Evolutionary conservation across 2,888 invertebrate genomes (phyloP).

Genomic region (Drosophila dives): DNA sequence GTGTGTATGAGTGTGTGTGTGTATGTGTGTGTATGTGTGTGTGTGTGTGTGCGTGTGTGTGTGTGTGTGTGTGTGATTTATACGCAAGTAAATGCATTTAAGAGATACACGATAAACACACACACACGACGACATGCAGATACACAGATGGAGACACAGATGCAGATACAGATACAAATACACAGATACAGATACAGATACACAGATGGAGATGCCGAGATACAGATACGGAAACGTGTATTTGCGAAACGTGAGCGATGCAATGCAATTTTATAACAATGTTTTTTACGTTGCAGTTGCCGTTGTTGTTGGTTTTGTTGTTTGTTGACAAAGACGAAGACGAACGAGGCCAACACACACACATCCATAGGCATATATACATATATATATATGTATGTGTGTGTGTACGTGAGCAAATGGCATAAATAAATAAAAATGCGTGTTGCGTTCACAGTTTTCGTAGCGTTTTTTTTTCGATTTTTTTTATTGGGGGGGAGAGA

Average conservation of each 20-base stretch:
- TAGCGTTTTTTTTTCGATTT: slow-evolving; percentile 25
- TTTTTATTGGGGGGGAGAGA: slow-evolving; percentile 26
- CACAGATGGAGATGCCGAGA: slow-evolving; percentile 25
- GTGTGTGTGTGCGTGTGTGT: slow-evolving; percentile 36
- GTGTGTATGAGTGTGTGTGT: slow-evolving; percentile 31
- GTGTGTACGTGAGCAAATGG: slow-evolving; percentile 56
- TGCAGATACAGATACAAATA: slow-evolving; percentile 40
- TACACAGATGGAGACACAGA: slow-evolving; percentile 27
- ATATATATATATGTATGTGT: slow-evolving; percentile 5
- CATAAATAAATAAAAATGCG: slow-evolving; percentile 78
- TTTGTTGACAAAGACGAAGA: slow-evolving; percentile 76
- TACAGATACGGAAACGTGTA: slow-evolving; percentile 61
- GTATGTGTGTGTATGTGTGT: slow-evolving; percentile 16
- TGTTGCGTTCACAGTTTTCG: slow-evolving; percentile 54
- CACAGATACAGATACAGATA: slow-evolving; percentile 25
- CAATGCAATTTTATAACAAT: slow-evolving; percentile 81
- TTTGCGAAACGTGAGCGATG: slow-evolving; percentile 80
- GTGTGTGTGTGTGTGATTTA: slow-evolving; percentile 65
- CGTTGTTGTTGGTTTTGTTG: slow-evolving; percentile 49
- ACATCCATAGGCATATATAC: slow-evolving; percentile 15
- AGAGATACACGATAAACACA: slow-evolving; percentile 56
- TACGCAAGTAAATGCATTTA: slow-evolving; percentile 81
- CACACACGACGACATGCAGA: slow-evolving; percentile 32
- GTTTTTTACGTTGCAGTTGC: slow-evolving; percentile 69
- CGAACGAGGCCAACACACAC: slow-evolving; percentile 69